phyloP scores from a whole-genome alignment of 1,140 invertebrate genomes.

The Eriosoma lanigerum region DNA sequence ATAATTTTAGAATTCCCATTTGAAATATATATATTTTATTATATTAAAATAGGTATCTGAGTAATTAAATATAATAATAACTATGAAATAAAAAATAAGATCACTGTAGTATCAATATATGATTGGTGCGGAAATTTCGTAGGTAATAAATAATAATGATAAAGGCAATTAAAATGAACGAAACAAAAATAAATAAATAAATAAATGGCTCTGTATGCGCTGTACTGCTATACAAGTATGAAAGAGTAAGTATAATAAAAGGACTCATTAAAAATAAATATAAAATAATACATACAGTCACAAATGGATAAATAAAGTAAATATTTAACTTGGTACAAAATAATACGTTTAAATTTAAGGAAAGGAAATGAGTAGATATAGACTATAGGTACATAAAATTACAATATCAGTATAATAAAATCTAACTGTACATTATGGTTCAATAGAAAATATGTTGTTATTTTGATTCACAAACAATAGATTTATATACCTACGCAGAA shows the following conservation, averaged over 20 bases:
- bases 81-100: too few relatives aligned
- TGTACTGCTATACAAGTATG: constrained; percentile 2
- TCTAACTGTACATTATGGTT: background rate
- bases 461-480: too few relatives aligned
- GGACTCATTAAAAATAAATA: constrained; percentile 16
- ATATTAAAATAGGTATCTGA: too few relatives aligned
- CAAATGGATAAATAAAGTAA: constrained; percentile 18
- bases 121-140: too few relatives aligned
- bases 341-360: constrained; percentile 18
- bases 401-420: constrained; percentile 18
- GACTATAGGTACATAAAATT: too few relatives aligned
- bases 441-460: constrained; percentile 17
- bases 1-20: too few relatives aligned
- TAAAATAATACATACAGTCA: constrained; percentile 6
- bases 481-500: too few relatives aligned
- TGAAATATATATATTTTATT: too few relatives aligned
- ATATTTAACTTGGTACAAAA: constrained; percentile 7
- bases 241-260: constrained; percentile 11
- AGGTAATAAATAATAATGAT: background rate
- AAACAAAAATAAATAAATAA: constrained; percentile 1
- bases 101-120: too few relatives aligned
- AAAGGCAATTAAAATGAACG: background rate
- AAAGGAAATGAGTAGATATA: too few relatives aligned
- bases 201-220: too few relatives aligned
- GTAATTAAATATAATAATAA: too few relatives aligned